Conservation (phyloP, 2,888 invertebrate genomes). For the Polydesmus complanatus region DNA sequence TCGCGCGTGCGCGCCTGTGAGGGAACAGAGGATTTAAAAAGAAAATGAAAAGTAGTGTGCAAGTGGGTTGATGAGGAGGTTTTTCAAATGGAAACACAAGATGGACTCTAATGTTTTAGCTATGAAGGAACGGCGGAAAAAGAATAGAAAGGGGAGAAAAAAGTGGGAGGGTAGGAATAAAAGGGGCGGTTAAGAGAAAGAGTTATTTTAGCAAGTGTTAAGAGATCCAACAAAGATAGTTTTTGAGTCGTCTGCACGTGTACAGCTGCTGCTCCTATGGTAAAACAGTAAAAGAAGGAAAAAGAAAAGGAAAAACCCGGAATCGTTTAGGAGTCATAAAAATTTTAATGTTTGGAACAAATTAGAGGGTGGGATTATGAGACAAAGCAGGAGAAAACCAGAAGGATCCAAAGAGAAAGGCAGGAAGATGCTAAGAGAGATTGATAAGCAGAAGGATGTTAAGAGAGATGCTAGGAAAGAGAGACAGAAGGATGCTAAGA, state of each 20-base stretch:
- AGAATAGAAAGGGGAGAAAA: no score
- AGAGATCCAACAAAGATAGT: no score
- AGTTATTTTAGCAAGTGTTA: background rate
- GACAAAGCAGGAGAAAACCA: no score
- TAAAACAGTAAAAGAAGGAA: no score
- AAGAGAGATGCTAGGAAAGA: background rate
- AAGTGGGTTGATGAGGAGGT: background rate
- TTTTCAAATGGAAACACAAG: background rate
- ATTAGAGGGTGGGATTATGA: no score
- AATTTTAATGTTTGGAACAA: background rate
- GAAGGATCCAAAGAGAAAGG: no score
- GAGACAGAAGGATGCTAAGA: background rate
- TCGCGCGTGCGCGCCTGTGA: background rate
- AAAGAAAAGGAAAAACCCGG: background rate
- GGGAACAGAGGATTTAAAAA: background rate
- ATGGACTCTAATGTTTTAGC: no score
- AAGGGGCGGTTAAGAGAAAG: background rate
- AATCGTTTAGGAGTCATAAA: background rate
- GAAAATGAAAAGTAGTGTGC: no score
- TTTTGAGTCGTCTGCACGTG: no score
- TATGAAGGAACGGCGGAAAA: no score
- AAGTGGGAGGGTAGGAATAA: background rate
- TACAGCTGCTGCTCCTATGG: no score
- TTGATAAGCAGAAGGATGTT: background rate
- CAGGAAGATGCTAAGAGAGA: no score